These are phyloP conservation scores for Zoroaster sp. DNA, from an alignment of 53 echinoderm and acorn worm species.

Conservation along the genomic window DNA sequence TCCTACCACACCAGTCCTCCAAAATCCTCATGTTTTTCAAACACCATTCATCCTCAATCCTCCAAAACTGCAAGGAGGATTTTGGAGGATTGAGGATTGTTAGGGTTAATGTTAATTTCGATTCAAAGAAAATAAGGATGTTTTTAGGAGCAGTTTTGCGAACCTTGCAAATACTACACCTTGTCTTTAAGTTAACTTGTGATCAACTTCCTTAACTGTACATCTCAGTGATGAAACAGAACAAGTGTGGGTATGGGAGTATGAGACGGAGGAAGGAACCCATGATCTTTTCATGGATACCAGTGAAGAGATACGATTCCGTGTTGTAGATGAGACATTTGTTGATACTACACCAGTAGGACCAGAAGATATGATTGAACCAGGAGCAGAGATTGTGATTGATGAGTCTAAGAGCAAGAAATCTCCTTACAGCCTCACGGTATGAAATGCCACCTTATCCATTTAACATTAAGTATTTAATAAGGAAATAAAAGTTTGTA, in stretches of 20 bases:
- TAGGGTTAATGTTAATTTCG: too few species aligned
- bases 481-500: too few species aligned
- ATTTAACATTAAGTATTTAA: too few species aligned
- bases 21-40: too few species aligned
- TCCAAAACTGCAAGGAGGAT: too few species aligned
- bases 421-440: slow-evolving; percentile 91
- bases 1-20: too few species aligned
- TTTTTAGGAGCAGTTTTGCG: too few species aligned
- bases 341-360: slow-evolving; percentile 95
- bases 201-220: slow-evolving; percentile 34
- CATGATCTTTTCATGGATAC: slow-evolving; percentile 98
- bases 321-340: slow-evolving; percentile 84
- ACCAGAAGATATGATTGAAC: slow-evolving; percentile 80
- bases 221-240: slow-evolving; percentile 85
- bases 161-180: too few species aligned
- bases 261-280: slow-evolving; percentile 91
- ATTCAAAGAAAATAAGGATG: too few species aligned
- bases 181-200: background rate
- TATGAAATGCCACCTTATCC: slow-evolving; percentile 51
- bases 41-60: too few species aligned
- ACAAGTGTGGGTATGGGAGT: slow-evolving; percentile 99
- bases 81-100: too few species aligned
- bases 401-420: slow-evolving; percentile 71
- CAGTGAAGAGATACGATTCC: slow-evolving; percentile 86
- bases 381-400: slow-evolving; percentile 46